Conservation (phyloP, 1,140 invertebrate genomes). For the Caenorhabditis inopinata region DNA sequence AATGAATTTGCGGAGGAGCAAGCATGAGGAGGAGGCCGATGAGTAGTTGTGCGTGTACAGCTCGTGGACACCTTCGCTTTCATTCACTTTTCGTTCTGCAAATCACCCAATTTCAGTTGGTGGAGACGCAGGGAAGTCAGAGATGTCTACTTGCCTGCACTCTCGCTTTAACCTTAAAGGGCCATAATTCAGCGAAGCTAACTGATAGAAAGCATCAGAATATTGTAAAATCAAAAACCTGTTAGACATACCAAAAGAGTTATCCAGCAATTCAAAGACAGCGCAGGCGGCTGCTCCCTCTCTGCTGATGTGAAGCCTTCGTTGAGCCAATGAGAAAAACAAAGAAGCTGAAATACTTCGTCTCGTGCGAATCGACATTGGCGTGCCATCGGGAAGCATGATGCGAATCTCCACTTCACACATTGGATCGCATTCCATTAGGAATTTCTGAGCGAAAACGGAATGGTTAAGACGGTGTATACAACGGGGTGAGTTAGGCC, state of each 20-base stretch:
- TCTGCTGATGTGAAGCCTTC: constrained; percentile 80
- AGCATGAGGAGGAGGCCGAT: constrained; percentile 92
- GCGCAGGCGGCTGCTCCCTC: constrained; percentile 87
- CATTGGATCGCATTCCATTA: constrained; percentile 59
- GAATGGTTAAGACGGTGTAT: too few relatives aligned
- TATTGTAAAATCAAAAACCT: background rate
- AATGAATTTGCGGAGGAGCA: constrained; percentile 89
- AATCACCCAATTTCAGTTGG: constrained; percentile 23
- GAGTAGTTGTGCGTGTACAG: constrained; percentile 98
- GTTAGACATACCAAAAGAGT: constrained; percentile 79
- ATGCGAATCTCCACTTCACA: constrained; percentile 88
- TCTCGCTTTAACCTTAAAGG: too few relatives aligned
- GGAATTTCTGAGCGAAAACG: constrained; percentile 56
- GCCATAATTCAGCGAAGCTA: too few relatives aligned
- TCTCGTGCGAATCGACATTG: constrained; percentile 86
- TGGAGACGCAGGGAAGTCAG: background rate
- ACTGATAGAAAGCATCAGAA: too few relatives aligned
- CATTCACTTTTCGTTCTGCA: constrained; percentile 83
- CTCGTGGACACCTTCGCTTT: constrained; percentile 91
- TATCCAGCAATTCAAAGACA: constrained; percentile 95
- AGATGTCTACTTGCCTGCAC: too few relatives aligned
- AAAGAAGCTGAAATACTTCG: constrained; percentile 85
- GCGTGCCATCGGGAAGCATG: constrained; percentile 77
- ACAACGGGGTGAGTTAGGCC: too few relatives aligned
- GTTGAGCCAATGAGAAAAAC: constrained; percentile 75